These are phyloP conservation scores for Tortricodes alternella DNA, from an alignment of 2,888 invertebrate genomes.

Conservation along the genomic window DNA sequence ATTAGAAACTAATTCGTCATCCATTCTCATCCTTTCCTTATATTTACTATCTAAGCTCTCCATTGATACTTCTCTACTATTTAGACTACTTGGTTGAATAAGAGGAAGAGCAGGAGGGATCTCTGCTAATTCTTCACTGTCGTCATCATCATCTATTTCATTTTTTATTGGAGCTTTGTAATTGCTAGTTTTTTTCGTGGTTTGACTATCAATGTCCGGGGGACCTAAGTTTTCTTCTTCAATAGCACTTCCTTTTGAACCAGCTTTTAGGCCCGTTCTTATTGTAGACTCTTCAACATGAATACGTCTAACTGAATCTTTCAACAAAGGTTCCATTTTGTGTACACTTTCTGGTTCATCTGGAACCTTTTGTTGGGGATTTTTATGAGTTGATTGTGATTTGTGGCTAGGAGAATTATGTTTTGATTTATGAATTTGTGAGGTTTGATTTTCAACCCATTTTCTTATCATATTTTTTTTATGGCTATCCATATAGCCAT, in stretches of 20 bases:
- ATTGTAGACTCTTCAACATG: constrained; percentile 84
- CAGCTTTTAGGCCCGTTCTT: constrained; percentile 83
- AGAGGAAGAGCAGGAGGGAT: constrained; percentile 91
- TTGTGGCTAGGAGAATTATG: constrained; percentile 80
- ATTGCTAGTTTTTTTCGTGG: constrained; percentile 50
- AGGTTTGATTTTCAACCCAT: constrained; percentile 96
- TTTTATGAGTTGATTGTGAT: constrained; percentile 51
- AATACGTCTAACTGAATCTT: constrained; percentile 80
- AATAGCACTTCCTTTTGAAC: constrained; percentile 73
- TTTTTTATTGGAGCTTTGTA: constrained; percentile 66
- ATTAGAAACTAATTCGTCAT: constrained; percentile 80
- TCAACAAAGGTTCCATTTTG: constrained; percentile 72
- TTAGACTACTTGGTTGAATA: constrained; percentile 87
- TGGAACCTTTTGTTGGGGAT: constrained; percentile 49
- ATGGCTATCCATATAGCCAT: constrained; percentile 96
- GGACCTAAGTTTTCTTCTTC: constrained; percentile 76
- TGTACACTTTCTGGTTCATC: constrained; percentile 61
- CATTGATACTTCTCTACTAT: constrained; percentile 91
- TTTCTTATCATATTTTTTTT: constrained; percentile 96
- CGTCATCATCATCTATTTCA: constrained; percentile 87
- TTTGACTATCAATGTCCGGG: constrained; percentile 56
- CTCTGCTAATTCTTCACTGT: constrained; percentile 90
- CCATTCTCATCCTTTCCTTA: constrained; percentile 86
- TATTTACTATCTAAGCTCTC: constrained; percentile 90
- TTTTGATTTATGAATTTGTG: constrained; percentile 88